These are phyloP conservation scores for Archips xylosteana DNA, from an alignment of 2,888 invertebrate genomes.

Conservation along the genomic window DNA sequence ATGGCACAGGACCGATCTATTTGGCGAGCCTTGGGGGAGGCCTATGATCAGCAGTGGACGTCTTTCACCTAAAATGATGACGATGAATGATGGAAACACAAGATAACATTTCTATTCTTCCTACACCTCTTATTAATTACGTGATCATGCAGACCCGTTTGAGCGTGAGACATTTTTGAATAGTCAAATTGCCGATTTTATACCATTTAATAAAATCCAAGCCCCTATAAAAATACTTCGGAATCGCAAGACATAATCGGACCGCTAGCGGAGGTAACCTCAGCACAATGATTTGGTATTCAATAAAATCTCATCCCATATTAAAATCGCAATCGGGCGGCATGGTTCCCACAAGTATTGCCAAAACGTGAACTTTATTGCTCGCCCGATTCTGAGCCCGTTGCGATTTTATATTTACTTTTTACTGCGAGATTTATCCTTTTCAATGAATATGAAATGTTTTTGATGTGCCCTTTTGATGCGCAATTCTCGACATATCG, in stretches of 20 bases:
- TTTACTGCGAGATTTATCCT: constrained; percentile 12
- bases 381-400: constrained; percentile 1
- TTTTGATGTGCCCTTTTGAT: constrained; percentile 1
- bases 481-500: neutral
- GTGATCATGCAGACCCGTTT: too few species aligned
- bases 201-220: neutral
- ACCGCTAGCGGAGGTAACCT: neutral
- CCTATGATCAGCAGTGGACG: too few species aligned
- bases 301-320: constrained; percentile 22
- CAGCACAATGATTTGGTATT: constrained; percentile 22
- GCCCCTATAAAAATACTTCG: neutral
- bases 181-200: neutral
- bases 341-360: constrained; percentile 13
- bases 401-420: constrained; percentile 24
- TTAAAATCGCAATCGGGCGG: constrained; percentile 14
- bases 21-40: too few species aligned
- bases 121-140: too few species aligned
- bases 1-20: too few species aligned
- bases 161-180: neutral
- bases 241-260: neutral
- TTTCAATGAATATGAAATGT: constrained; percentile 23
- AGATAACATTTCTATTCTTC: too few species aligned
- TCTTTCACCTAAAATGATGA: too few species aligned
- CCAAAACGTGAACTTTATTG: constrained; percentile 15
- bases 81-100: too few species aligned